These are phyloP conservation scores for Montipora cactus DNA, from an alignment of 64 coral and sea anemone genomes.

Conservation along the genomic window DNA sequence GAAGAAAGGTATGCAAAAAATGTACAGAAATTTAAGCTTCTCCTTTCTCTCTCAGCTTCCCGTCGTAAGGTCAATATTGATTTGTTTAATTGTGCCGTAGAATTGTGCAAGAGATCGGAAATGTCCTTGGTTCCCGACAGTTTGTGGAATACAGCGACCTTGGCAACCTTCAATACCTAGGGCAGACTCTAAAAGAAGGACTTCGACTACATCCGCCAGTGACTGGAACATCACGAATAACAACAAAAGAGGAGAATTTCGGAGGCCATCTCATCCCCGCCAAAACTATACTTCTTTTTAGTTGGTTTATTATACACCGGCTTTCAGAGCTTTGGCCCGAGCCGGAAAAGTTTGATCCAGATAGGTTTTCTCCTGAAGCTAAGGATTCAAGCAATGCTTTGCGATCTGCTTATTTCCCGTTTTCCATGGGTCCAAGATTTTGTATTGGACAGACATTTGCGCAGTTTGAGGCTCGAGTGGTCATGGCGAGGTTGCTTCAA, in stretches of 20 bases:
- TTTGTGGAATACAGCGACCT: slow-evolving; percentile 74
- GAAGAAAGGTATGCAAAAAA: slow-evolving; percentile 50
- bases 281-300: slow-evolving; percentile 5
- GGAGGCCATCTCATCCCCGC: slow-evolving; percentile 65
- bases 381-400: not conserved
- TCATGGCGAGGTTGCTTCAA: slow-evolving; percentile 54
- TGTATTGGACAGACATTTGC: slow-evolving; percentile 41
- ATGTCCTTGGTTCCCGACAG: slow-evolving; percentile 29
- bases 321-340: slow-evolving; percentile 43
- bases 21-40: too few relatives aligned
- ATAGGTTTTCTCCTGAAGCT: slow-evolving; percentile 51
- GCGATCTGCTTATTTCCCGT: slow-evolving; percentile 36
- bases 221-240: not conserved
- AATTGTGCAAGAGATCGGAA: slow-evolving; percentile 63
- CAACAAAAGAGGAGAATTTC: slow-evolving; percentile 52
- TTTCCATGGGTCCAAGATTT: slow-evolving; percentile 40
- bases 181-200: slow-evolving; percentile 77
- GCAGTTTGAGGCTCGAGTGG: slow-evolving; percentile 60
- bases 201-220: slow-evolving; percentile 72
- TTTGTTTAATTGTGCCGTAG: not conserved
- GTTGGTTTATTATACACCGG: slow-evolving; percentile 24
- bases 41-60: too few relatives aligned
- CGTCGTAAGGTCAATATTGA: too few relatives aligned
- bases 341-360: slow-evolving; percentile 75
- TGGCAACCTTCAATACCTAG: slow-evolving; percentile 77